Evolutionary conservation across 2,113 vertebrate genomes (phyloP).

Genomic region (Tetraodon nigroviridis): DNA sequence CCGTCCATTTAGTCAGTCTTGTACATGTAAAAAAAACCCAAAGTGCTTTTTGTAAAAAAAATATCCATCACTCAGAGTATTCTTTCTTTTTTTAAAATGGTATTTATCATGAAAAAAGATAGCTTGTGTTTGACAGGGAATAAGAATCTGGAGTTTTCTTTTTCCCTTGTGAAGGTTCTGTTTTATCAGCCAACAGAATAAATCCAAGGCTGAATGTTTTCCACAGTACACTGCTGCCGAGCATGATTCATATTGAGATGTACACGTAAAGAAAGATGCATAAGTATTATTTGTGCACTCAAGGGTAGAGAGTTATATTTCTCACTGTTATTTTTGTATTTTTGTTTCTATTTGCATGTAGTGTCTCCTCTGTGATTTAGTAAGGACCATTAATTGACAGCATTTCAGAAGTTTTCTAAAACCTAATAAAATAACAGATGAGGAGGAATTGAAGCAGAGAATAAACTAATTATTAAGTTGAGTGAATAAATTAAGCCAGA

Average conservation of each 20-base stretch:
- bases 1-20: not conserved
- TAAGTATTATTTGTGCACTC: too few species aligned
- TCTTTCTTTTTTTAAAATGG: too few species aligned
- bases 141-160: not conserved
- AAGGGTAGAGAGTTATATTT: not conserved
- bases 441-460: constrained; percentile 12
- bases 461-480: constrained; percentile 35
- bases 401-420: not conserved
- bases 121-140: too few species aligned
- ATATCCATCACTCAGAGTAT: too few species aligned
- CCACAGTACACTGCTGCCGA: not conserved
- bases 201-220: not conserved
- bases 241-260: not conserved
- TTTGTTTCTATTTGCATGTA: constrained; percentile 19
- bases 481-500: constrained; percentile 26
- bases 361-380: constrained; percentile 9
- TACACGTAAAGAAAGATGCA: not conserved
- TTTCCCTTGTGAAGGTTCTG: not conserved
- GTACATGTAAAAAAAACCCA: not conserved
- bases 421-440: constrained; percentile 9
- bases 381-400: not conserved
- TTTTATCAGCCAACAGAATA: not conserved
- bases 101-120: too few species aligned
- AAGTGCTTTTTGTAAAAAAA: not conserved
- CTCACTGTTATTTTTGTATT: constrained; percentile 22